Evolutionary conservation across 2,113 vertebrate species (phyloP).

Genomic region (Lamprotornis superbus): DNA sequence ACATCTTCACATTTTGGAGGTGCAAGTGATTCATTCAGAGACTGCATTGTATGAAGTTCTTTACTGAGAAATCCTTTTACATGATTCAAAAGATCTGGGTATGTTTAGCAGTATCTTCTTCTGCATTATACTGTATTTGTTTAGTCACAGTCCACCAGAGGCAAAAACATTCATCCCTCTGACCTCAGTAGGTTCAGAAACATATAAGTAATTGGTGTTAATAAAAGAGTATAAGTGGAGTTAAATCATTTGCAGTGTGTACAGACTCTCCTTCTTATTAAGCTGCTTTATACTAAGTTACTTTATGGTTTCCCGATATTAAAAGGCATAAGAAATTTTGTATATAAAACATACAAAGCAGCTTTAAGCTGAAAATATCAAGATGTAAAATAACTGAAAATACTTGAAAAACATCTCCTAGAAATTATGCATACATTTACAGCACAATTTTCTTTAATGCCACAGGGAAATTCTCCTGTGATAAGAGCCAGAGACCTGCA

Average conservation of each 20-base stretch:
- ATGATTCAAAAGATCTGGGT: neutral
- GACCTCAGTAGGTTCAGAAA: neutral
- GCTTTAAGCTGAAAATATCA: neutral
- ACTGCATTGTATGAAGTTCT: neutral
- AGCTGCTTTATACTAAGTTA: neutral
- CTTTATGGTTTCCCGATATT: neutral
- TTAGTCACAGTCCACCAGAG: neutral
- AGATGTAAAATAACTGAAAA: neutral
- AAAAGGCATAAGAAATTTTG: neutral
- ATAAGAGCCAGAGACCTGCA: neutral
- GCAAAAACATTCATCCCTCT: neutral
- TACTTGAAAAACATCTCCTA: neutral
- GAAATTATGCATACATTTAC: neutral
- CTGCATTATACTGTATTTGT: neutral
- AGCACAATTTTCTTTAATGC: neutral
- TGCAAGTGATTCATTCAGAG: neutral
- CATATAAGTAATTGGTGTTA: neutral
- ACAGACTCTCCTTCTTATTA: neutral
- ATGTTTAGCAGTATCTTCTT: neutral
- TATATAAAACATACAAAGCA: neutral
- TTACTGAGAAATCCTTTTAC: neutral
- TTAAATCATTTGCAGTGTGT: neutral
- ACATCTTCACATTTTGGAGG: conserved; percentile 9
- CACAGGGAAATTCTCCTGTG: neutral
- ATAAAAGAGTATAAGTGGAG: neutral